These are phyloP conservation scores for Sphaeridia pumilis DNA, from an alignment of 2,888 invertebrate genomes.

Conservation along the genomic window DNA sequence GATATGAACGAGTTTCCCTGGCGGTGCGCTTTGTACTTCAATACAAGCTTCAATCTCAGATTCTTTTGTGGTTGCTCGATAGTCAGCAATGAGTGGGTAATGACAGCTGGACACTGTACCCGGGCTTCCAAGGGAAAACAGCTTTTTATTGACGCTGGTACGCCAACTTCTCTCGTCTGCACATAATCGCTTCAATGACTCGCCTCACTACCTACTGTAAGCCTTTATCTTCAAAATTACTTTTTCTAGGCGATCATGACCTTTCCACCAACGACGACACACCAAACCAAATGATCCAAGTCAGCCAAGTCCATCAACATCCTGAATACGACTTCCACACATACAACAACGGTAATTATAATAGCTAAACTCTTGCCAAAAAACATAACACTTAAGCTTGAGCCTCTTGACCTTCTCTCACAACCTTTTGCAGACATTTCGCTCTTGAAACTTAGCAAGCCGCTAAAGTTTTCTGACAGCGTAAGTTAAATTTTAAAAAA, in stretches of 20 bases:
- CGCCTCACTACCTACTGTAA: no score
- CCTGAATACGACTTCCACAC: not conserved
- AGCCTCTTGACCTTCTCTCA: not conserved
- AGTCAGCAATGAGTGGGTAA: conserved; percentile 21
- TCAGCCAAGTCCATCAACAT: not conserved
- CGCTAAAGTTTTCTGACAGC: not conserved
- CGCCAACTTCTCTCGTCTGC: no score
- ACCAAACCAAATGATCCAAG: not conserved
- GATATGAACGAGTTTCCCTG: conserved; percentile 23
- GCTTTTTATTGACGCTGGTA: not conserved
- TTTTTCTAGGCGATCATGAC: not conserved
- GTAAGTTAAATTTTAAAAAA: not conserved
- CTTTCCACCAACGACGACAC: not conserved
- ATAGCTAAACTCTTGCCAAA: no score
- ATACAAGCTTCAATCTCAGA: not conserved
- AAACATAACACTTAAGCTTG: no score
- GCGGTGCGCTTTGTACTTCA: conserved; percentile 12
- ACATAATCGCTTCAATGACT: no score
- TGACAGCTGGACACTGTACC: conserved; percentile 29
- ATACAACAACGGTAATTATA: not conserved
- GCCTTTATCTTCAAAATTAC: no score
- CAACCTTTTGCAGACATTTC: not conserved
- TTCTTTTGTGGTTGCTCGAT: conserved; percentile 17
- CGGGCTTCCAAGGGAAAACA: conserved; percentile 12
- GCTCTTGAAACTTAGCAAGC: not conserved